Evolutionary conservation across 2,113 vertebrate species (phyloP).

Genomic region (Anolis sagrei): DNA sequence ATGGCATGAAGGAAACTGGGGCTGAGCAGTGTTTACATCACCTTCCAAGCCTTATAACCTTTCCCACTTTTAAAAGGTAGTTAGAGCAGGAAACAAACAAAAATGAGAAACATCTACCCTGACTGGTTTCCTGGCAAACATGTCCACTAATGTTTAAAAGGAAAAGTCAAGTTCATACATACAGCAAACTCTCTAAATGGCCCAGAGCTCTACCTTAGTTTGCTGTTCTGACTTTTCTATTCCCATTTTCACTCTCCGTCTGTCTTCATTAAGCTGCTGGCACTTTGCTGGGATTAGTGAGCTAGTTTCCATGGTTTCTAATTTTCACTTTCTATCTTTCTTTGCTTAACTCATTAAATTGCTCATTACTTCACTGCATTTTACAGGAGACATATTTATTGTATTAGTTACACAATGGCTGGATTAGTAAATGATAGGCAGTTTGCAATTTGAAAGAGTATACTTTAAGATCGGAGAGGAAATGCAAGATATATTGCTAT

Average conservation of each 20-base stretch:
- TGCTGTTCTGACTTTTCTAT: conserved; percentile 60
- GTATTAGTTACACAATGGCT: conserved; percentile 77
- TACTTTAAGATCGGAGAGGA: conserved; percentile 70
- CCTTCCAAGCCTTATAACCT: background rate
- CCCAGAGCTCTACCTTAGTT: conserved; percentile 49
- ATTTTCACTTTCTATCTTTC: conserved; percentile 79
- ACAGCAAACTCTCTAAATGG: conserved; percentile 37
- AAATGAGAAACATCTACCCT: background rate
- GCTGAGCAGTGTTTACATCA: background rate
- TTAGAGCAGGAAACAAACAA: conserved; percentile 27
- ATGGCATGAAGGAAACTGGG: background rate
- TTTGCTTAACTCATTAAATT: conserved; percentile 79
- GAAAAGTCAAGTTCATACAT: conserved; percentile 40
- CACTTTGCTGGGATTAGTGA: conserved; percentile 73
- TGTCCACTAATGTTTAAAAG: conserved; percentile 21
- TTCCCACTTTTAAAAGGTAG: background rate
- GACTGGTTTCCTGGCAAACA: conserved; percentile 12
- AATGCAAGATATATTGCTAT: conserved; percentile 67
- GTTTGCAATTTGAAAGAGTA: conserved; percentile 67
- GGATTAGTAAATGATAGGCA: conserved; percentile 77
- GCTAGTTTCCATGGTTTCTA: conserved; percentile 78
- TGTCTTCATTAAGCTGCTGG: conserved; percentile 76
- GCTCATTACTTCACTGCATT: conserved; percentile 76
- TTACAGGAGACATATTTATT: conserved; percentile 80
- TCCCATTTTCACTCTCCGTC: conserved; percentile 74